A percentile compares a stretch with the other conserved stretches of the same genome.
phyloP scores from a whole-genome alignment of 2,888 invertebrate species.

The Apotomis capreana region DNA sequence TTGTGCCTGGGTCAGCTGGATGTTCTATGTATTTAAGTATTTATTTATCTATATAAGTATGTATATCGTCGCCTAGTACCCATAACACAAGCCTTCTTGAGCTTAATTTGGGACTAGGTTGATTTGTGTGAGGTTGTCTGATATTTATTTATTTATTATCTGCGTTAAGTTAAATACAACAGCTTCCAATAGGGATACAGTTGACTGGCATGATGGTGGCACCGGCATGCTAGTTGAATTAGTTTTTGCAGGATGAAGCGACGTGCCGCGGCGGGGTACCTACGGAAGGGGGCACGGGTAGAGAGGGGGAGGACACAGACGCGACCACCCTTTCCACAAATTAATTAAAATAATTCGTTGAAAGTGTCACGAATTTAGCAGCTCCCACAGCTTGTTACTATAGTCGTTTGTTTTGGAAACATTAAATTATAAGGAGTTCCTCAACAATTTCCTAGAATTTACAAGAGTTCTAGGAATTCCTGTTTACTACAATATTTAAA shows the following conservation, averaged over 20 bases:
- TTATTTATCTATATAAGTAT: too few relatives aligned
- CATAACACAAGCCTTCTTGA: too few relatives aligned
- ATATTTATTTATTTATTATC: too few relatives aligned
- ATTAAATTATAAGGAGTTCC: constrained; percentile 49
- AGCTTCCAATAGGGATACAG: neutral
- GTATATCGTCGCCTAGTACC: too few relatives aligned
- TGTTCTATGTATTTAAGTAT: too few relatives aligned
- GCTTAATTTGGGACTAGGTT: too few relatives aligned
- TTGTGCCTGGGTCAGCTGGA: too few relatives aligned
- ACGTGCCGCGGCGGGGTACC: constrained; percentile 38
- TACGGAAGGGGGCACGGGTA: constrained; percentile 43
- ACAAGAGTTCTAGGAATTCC: too few relatives aligned
- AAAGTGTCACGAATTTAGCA: constrained; percentile 60
- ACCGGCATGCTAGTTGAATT: constrained; percentile 32
- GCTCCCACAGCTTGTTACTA: constrained; percentile 58
- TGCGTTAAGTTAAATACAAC: neutral
- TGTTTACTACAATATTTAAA: too few relatives aligned
- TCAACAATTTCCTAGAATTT: constrained; percentile 6
- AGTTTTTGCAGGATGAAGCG: constrained; percentile 38
- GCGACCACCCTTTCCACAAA: constrained; percentile 54
- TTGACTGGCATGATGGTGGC: constrained; percentile 2
- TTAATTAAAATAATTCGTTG: constrained; percentile 66
- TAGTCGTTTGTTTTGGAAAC: constrained; percentile 59
- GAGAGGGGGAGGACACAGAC: constrained; percentile 43
- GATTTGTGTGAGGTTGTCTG: too few relatives aligned